A percentile compares a stretch with the other conserved stretches of the same genome.
phyloP scores from a whole-genome alignment of 2,113 vertebrate species.

The Hydrolagus affinis region DNA sequence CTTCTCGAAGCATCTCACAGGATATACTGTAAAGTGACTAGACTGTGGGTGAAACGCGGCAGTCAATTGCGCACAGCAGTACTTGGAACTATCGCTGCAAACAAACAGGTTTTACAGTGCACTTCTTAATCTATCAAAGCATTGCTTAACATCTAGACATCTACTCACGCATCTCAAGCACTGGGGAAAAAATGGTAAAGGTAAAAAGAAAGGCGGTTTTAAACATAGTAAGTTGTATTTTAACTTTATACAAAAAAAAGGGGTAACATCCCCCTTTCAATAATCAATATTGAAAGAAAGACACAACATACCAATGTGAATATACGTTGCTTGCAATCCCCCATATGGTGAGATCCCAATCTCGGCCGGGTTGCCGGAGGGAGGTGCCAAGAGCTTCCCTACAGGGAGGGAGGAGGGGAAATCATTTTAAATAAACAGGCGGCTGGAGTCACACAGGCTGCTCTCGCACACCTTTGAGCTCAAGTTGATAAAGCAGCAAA shows the following conservation, averaged over 20 bases:
- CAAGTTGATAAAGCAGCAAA: background rate
- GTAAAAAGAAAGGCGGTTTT: too few species aligned
- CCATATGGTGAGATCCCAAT: background rate
- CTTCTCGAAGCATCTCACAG: too few species aligned
- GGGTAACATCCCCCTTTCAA: background rate
- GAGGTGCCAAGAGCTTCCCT: background rate
- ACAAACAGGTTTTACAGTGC: too few species aligned
- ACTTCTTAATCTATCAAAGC: too few species aligned
- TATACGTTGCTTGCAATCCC: background rate
- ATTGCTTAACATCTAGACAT: too few species aligned
- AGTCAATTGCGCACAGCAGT: too few species aligned
- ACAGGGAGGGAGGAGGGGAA: background rate
- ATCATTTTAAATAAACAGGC: background rate
- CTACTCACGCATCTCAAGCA: too few species aligned
- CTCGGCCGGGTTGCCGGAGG: background rate
- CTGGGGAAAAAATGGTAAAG: too few species aligned
- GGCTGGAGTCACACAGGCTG: background rate
- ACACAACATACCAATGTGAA: background rate
- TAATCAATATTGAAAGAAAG: constrained; percentile 1
- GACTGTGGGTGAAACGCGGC: too few species aligned
- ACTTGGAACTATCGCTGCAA: too few species aligned
- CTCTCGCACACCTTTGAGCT: background rate
- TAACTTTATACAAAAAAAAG: background rate
- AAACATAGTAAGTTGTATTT: background rate
- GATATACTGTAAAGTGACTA: too few species aligned